Percentiles rank a stretch among this genome's conserved stretches.
Evolutionary conservation across 2,113 vertebrate species (phyloP).

Genomic region (Dicaeum eximium): DNA sequence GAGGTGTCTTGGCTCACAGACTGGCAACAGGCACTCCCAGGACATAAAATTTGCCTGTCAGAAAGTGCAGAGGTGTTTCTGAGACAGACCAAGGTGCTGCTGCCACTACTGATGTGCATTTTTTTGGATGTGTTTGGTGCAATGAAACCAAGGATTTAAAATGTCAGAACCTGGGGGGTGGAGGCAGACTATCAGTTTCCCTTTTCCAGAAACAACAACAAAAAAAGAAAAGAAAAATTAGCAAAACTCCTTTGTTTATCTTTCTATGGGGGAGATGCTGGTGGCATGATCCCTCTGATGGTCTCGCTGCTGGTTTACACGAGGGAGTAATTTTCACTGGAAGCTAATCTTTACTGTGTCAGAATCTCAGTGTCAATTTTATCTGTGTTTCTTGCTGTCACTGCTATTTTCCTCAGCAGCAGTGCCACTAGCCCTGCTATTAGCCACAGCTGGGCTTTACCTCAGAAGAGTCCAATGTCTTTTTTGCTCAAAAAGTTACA

Average conservation of each 20-base stretch:
- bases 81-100: not conserved
- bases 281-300: not conserved
- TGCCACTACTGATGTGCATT: not conserved
- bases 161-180: not conserved
- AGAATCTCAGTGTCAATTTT: constrained; percentile 54
- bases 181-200: not conserved
- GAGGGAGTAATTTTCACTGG: constrained; percentile 58
- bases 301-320: constrained; percentile 12
- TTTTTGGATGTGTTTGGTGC: not conserved
- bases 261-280: not conserved
- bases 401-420: constrained; percentile 65
- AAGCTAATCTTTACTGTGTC: constrained; percentile 61
- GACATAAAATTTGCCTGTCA: not conserved
- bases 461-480: constrained; percentile 12
- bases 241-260: not conserved
- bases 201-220: too few species aligned
- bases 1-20: not conserved
- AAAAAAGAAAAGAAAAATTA: too few species aligned
- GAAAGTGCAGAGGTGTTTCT: not conserved
- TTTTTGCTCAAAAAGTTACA: constrained; percentile 29
- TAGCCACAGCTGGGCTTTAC: constrained; percentile 56
- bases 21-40: not conserved
- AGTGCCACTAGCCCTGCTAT: constrained; percentile 54
- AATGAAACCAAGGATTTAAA: not conserved
- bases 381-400: constrained; percentile 47